Percentiles rank a stretch among this genome's conserved stretches.
These are phyloP conservation scores for Oscheius onirici DNA, from an alignment of 2,888 invertebrate species.

Conservation along the genomic window DNA sequence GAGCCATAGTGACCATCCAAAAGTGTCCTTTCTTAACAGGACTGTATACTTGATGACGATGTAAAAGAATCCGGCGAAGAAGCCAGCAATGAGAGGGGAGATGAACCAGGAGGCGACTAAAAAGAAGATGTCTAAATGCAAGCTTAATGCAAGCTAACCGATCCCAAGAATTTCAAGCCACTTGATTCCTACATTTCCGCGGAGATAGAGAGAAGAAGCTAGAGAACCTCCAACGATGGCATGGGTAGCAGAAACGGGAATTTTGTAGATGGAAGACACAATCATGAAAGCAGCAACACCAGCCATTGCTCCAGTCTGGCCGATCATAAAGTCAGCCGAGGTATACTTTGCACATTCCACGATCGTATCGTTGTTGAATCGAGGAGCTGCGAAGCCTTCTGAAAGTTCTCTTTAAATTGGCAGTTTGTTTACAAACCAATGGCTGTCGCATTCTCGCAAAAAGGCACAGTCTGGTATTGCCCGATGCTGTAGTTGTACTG, in stretches of 20 bases:
- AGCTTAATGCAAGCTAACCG: conserved; percentile 33
- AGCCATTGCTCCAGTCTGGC: conserved; percentile 49
- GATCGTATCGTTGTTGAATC: conserved; percentile 41
- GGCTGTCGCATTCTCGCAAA: conserved; percentile 43
- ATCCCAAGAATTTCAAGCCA: conserved; percentile 86
- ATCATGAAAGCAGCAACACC: conserved; percentile 59
- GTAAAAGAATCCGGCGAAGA: conserved; percentile 85
- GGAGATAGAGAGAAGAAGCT: conserved; percentile 68
- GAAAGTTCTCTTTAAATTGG: too few species aligned
- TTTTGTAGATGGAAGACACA: conserved; percentile 82
- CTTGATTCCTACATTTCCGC: conserved; percentile 85
- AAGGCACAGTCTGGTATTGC: conserved; percentile 45
- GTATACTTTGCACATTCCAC: conserved; percentile 58
- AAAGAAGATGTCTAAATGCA: background rate
- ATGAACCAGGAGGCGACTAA: conserved; percentile 92
- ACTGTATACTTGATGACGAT: conserved; percentile 84
- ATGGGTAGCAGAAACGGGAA: conserved; percentile 86
- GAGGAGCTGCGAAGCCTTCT: conserved; percentile 44
- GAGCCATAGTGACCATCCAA: conserved; percentile 46
- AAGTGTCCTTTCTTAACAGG: conserved; percentile 73
- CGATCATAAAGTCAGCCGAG: conserved; percentile 56
- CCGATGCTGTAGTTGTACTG: conserved; percentile 50
- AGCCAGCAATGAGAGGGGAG: conserved; percentile 90
- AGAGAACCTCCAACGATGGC: conserved; percentile 56
- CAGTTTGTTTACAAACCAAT: conserved; percentile 32